Percentiles rank a stretch among this genome's conserved stretches.
These are phyloP conservation scores for Paralichthys olivaceus DNA, from an alignment of 2,113 vertebrate species.

Conservation along the genomic window DNA sequence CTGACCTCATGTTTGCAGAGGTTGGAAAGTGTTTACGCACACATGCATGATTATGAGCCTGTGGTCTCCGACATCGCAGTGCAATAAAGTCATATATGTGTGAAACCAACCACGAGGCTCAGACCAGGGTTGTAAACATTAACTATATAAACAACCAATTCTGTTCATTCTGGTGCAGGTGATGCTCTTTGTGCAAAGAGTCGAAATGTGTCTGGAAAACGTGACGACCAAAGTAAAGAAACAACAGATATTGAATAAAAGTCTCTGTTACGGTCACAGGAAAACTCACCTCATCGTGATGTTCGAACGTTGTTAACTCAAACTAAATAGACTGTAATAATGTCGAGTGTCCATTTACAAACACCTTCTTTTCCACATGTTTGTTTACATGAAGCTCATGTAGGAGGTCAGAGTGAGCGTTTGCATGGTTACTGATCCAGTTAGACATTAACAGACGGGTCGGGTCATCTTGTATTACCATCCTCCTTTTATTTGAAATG, in stretches of 20 bases:
- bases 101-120: conserved; percentile 21
- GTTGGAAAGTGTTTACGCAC: conserved; percentile 36
- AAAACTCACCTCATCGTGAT: background rate
- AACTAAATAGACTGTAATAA: no score
- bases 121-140: conserved; percentile 15
- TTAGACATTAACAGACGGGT: conserved; percentile 67
- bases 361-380: conserved; percentile 12
- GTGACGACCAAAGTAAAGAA: background rate
- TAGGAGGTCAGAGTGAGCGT: conserved; percentile 3
- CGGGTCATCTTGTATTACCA: conserved; percentile 51
- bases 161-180: background rate
- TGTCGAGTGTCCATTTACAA: no score
- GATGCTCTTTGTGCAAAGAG: background rate
- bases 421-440: conserved; percentile 28
- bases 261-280: background rate
- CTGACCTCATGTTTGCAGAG: conserved; percentile 35
- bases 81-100: conserved; percentile 44
- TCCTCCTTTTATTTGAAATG: conserved; percentile 11
- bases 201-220: background rate
- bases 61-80: conserved; percentile 21
- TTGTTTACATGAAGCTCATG: conserved; percentile 8
- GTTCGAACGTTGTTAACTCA: no score
- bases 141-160: background rate
- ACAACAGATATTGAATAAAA: conserved; percentile 1
- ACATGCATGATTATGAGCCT: background rate